Percentiles rank a stretch among this genome's conserved stretches.
phyloP scores from a whole-genome alignment of 2,113 vertebrate species.

The Calonectris borealis region DNA sequence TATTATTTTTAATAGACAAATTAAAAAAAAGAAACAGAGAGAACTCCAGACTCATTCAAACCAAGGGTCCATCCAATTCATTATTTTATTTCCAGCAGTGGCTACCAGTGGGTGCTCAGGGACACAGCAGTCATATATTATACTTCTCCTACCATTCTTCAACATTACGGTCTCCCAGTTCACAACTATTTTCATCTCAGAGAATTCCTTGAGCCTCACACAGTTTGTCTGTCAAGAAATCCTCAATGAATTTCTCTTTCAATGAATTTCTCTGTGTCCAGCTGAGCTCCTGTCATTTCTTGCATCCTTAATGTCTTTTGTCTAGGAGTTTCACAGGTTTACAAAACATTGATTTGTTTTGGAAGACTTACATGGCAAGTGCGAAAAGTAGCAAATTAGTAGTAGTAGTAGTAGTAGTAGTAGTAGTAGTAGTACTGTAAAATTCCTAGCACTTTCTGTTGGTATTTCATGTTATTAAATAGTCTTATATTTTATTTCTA shows the following conservation, averaged over 20 bases:
- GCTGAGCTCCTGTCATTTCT: not conserved
- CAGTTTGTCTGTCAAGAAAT: not conserved
- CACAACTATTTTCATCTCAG: not conserved
- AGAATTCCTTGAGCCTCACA: not conserved
- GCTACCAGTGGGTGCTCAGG: not conserved
- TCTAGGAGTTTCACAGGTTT: not conserved
- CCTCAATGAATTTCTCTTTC: not conserved
- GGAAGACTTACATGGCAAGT: not conserved
- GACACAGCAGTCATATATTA: not conserved
- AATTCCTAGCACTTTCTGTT: not conserved
- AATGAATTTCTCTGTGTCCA: not conserved
- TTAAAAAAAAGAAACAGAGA: not conserved
- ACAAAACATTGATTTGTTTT: not conserved
- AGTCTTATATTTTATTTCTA: not conserved
- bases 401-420: not conserved
- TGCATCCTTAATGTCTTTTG: not conserved
- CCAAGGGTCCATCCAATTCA: not conserved
- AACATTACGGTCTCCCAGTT: not conserved
- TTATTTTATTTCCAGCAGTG: not conserved
- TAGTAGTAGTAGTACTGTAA: not conserved
- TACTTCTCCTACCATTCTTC: not conserved
- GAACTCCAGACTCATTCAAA: not conserved
- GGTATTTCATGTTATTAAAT: not conserved
- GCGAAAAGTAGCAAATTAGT: not conserved
- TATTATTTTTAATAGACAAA: not conserved